Conservation (phyloP, 2,113 vertebrate genomes). For the Puma concolor region DNA sequence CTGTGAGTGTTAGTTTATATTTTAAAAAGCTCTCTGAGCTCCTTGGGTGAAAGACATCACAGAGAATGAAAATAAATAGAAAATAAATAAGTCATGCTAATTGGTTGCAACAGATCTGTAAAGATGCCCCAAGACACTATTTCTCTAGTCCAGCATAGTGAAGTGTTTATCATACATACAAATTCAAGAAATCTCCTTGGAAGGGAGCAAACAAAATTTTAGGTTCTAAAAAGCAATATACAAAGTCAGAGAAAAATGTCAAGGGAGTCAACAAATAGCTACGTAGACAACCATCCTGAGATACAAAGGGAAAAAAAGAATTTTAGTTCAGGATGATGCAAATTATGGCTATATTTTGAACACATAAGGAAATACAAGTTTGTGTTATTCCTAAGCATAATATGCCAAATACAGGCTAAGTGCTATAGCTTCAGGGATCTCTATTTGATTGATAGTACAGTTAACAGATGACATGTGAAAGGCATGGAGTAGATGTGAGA, state of each 20-base stretch:
- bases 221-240: conserved; percentile 35
- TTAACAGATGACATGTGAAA: background rate
- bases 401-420: background rate
- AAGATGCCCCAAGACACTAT: conserved; percentile 44
- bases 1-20: conserved; percentile 46
- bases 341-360: conserved; percentile 21
- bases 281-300: conserved; percentile 3
- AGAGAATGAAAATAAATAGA: conserved; percentile 54
- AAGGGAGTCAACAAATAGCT: background rate
- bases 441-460: background rate
- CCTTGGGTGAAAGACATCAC: conserved; percentile 52
- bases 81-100: conserved; percentile 69
- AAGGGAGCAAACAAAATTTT: conserved; percentile 34
- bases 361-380: background rate
- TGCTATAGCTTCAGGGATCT: background rate
- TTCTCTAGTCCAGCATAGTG: background rate
- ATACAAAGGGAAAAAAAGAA: background rate
- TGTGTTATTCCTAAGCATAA: conserved; percentile 16
- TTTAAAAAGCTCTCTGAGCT: conserved; percentile 49
- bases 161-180: conserved; percentile 57
- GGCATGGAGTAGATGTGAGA: background rate
- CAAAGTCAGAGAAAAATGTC: conserved; percentile 22
- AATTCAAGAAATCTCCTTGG: conserved; percentile 40
- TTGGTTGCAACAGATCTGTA: conserved; percentile 14
- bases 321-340: background rate